Conservation (phyloP, 2,113 vertebrate species). For the Equus przewalskii region DNA sequence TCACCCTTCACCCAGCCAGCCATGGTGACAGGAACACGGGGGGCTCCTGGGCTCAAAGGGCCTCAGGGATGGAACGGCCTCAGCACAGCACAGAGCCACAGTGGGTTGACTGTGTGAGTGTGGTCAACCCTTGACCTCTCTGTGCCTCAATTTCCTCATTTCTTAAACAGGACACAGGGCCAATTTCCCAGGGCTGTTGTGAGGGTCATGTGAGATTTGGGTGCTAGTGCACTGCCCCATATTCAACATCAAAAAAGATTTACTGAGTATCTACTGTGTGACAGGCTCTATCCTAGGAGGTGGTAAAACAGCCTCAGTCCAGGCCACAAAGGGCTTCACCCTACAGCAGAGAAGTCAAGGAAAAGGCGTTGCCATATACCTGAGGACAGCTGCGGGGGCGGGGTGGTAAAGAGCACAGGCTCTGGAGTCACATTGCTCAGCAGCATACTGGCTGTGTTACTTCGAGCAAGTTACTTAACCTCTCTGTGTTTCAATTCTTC, state of each 20-base stretch:
- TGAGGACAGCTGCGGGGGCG: rapidly evolving
- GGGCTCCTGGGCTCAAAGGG: neutral
- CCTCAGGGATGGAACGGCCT: neutral
- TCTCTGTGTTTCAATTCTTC: neutral
- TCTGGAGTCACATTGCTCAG: neutral
- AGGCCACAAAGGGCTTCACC: no score
- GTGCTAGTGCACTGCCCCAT: neutral
- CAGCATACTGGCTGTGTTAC: rapidly evolving
- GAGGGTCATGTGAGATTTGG: neutral
- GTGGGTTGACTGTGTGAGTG: rapidly evolving
- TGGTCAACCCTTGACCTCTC: neutral
- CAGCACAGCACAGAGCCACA: neutral
- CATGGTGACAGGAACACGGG: rapidly evolving
- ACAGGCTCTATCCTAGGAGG: neutral
- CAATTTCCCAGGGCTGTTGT: neutral
- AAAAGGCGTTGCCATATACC: rapidly evolving
- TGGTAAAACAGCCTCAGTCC: neutral
- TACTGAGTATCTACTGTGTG: neutral
- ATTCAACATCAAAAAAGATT: neutral
- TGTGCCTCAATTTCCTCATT: neutral
- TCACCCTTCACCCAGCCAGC: neutral
- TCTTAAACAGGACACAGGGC: neutral
- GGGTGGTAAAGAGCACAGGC: rapidly evolving
- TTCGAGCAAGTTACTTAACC: neutral
- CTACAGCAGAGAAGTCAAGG: neutral